phyloP scores from a whole-genome alignment of 2,888 invertebrate genomes.

The Himalopsyche kuldschensis region DNA sequence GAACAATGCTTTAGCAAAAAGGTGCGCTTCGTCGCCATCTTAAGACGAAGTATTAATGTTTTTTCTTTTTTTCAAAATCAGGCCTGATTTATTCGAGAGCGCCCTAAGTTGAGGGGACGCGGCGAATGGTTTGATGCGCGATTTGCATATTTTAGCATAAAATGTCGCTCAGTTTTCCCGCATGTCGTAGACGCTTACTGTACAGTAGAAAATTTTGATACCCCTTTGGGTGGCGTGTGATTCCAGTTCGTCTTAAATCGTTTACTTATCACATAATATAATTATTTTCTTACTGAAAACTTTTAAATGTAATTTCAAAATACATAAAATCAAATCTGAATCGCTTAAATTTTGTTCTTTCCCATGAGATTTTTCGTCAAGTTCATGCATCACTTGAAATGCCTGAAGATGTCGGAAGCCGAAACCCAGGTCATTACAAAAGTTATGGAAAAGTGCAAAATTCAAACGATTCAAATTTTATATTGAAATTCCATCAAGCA shows the following conservation, averaged over 20 bases:
- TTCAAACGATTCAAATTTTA: too few relatives aligned
- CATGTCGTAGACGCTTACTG: conserved; percentile 13
- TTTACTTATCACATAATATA: neutral
- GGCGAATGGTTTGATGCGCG: neutral
- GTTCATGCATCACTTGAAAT: too few relatives aligned
- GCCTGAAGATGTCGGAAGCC: too few relatives aligned
- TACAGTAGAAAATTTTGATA: neutral
- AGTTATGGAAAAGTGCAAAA: too few relatives aligned
- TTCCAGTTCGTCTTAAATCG: neutral
- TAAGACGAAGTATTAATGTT: neutral
- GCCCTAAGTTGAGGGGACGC: neutral
- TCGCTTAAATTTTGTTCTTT: too few relatives aligned
- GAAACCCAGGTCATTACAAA: too few relatives aligned
- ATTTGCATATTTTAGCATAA: conserved; percentile 32
- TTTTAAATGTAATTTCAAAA: too few relatives aligned
- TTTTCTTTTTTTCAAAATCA: neutral
- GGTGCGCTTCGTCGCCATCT: neutral
- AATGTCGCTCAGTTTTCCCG: neutral
- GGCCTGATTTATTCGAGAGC: neutral
- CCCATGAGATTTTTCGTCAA: too few relatives aligned
- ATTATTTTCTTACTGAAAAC: too few relatives aligned
- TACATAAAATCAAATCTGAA: too few relatives aligned
- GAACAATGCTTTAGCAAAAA: neutral
- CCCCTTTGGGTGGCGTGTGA: neutral
- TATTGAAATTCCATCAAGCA: too few relatives aligned